Evolutionary conservation across 2,888 invertebrate species (phyloP), one percentile per base, ranked within the genome.

Genomic region (Margaritifera margaritifera): DNA sequence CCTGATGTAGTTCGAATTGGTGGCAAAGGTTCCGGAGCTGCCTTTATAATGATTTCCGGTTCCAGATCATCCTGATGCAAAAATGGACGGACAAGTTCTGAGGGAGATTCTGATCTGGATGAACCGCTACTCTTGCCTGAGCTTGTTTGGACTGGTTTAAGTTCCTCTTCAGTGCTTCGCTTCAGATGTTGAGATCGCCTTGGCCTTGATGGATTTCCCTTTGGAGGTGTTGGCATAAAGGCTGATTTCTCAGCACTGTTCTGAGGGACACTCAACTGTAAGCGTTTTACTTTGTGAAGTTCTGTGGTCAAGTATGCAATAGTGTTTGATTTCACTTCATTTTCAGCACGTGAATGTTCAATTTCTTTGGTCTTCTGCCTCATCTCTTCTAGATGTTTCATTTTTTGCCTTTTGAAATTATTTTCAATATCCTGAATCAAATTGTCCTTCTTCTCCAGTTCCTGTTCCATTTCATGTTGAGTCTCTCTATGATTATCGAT

Each of bases 281-380:
- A 69, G 69, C 68, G 77, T 69, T 86, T 86, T 20, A 81, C 70
- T 71, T 83, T 83, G 66, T 84, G 81, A 20, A 86, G 74, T 76
- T 87, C 85, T 57, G 84, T 83, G 25, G 86, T 86, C 42, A 86
- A 79, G 65, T 84, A 84, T 6, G 86, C 87, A 63, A 85, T 82
- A 66, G 81, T 85, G 67, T 84, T 83, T 31, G 84, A 80, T 66
- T 87, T 86, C n/a, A 82, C 78, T 54, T 87, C 86, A 42, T 86
- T 72, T 62, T 88, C 86, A 5, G 83, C 82, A 68, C 80, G 79
- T 15, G 86, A 70, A 25, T 76, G 70, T 59, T 83, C 84, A 31
- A 85, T 72, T 57, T 79, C 78, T 66, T 80, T 75, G 54, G 77
- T 77, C 62, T 80, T 81, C 31, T 71, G 66, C 64, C 83, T 72